Evolutionary conservation across 2,888 invertebrate species (phyloP), one percentile per base, ranked within the genome.

Genomic region (Tryphoninae sp.): DNA sequence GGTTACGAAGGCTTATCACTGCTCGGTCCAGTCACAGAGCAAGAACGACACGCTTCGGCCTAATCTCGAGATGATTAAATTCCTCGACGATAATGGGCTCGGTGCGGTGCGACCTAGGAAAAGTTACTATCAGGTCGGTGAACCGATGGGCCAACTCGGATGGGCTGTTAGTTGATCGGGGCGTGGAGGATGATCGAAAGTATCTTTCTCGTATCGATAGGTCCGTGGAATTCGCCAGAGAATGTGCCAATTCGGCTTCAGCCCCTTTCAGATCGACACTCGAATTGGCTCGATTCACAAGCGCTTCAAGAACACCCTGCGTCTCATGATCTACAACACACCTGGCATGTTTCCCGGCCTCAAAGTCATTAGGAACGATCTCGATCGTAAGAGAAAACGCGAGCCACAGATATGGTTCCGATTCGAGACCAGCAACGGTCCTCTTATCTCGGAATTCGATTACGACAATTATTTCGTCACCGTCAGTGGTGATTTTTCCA

Each of bases 391-490:
- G 61, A 73, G 87, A 45, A 84, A 82, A 59, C 83, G 86, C 7
- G 85, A 86, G 61, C 84, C 85, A 42, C 86, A 86, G 69, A 83
- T 84, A 45, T 85, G 85, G 85, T 85, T 85, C 51, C 74, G 42
- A 75, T 86, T 85, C 53, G 86, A 86, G 69, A 64, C 71, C 7
- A 83, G 71, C 26, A 79, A 53, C 23, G 84, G 84, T 42, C 84
- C 86, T 4, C 68, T 86, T 8, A 45, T 59, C 2, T 83, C 84
- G 19, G 87, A 86, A 75, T 87, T 87, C 78, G 86, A 87, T 76
- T 87, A 82, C 62, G 86, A 87, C 64, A 86, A 87, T 81, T 86
- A 86, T 71, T 86, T 86, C 62, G 74, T 86, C 6, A 83, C 84
- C 22, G 80, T 87, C 7, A 80, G 67, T 64, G 85, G 85, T 26